Evolutionary conservation across 2,797 vertebrate species (phyloP).

Genomic region (Florisuga fusca): DNA sequence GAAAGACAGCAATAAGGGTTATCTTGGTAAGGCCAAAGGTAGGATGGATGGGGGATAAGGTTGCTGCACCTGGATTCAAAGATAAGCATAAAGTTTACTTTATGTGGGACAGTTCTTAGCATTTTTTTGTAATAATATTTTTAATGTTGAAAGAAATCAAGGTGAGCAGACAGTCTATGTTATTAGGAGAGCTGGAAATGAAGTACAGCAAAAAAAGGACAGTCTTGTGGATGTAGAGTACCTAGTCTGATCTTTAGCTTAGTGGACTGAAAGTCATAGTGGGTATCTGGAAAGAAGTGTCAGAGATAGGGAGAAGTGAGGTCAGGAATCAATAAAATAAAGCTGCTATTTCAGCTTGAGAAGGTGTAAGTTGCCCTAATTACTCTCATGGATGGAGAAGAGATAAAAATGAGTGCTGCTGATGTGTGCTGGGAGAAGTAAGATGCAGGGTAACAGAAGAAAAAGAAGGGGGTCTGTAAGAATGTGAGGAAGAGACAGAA

Average conservation of each 20-base stretch:
- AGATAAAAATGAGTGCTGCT: not conserved
- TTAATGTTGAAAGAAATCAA: not conserved
- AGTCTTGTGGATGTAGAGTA: not conserved
- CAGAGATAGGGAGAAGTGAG: not conserved
- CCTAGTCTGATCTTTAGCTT: not conserved
- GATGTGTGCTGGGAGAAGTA: not conserved
- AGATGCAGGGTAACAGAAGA: not conserved
- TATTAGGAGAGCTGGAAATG: not conserved
- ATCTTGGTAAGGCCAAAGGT: not conserved
- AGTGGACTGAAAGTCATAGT: not conserved
- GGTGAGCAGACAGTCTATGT: not conserved
- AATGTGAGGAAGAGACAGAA: not conserved
- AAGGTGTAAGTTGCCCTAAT: not conserved
- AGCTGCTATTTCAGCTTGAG: not conserved
- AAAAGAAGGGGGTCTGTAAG: not conserved
- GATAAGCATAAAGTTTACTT: not conserved
- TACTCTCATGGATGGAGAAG: not conserved
- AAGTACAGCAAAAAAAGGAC: not conserved
- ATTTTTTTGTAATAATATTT: not conserved
- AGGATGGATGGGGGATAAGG: not conserved
- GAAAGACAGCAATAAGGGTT: not conserved
- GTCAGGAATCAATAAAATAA: not conserved
- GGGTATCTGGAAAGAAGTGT: not conserved
- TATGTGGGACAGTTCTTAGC: not conserved
- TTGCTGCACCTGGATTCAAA: not conserved